Evolutionary conservation across 2,888 invertebrate genomes (phyloP).

Genomic region (Melinopterus prodromus): DNA sequence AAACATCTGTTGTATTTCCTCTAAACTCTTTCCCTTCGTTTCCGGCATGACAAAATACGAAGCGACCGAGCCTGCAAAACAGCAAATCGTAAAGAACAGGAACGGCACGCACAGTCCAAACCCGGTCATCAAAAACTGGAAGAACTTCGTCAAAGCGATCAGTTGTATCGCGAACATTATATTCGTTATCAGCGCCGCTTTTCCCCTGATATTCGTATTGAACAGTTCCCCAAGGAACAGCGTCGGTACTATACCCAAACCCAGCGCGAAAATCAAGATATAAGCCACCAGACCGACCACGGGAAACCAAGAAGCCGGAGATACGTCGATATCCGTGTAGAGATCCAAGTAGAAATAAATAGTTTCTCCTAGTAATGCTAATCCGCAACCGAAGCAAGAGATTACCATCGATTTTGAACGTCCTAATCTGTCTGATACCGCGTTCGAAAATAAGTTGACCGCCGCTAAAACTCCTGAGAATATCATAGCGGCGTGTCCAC

Average conservation of each 20-base stretch:
- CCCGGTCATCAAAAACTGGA: slow-evolving; percentile 49
- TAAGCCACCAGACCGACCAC: slow-evolving; percentile 50
- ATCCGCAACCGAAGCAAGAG: slow-evolving; percentile 45
- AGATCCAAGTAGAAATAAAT: slow-evolving; percentile 48
- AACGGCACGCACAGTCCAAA: slow-evolving; percentile 53
- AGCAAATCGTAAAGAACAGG: slow-evolving; percentile 48
- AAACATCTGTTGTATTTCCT: slow-evolving; percentile 55
- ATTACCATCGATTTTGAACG: slow-evolving; percentile 47
- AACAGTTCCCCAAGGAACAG: slow-evolving; percentile 53
- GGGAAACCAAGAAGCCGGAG: slow-evolving; percentile 50
- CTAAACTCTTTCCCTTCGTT: slow-evolving; percentile 55
- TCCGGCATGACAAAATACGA: slow-evolving; percentile 53
- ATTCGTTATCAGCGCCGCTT: slow-evolving; percentile 49
- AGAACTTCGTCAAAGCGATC: slow-evolving; percentile 48
- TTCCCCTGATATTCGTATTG: slow-evolving; percentile 51
- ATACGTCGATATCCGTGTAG: slow-evolving; percentile 42
- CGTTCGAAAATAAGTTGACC: slow-evolving; percentile 39
- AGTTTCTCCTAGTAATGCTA: slow-evolving; percentile 44
- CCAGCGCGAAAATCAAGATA: slow-evolving; percentile 46
- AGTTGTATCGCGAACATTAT: slow-evolving; percentile 47
- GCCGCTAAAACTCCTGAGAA: slow-evolving; percentile 43
- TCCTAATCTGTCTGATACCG: slow-evolving; percentile 36
- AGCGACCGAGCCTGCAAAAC: slow-evolving; percentile 46
- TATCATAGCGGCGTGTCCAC: slow-evolving; percentile 50
- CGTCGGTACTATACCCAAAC: slow-evolving; percentile 50